Base-by-base conservation (phyloP, 2,797 vertebrate genomes). In the Decapterus maruadsi region DNA sequence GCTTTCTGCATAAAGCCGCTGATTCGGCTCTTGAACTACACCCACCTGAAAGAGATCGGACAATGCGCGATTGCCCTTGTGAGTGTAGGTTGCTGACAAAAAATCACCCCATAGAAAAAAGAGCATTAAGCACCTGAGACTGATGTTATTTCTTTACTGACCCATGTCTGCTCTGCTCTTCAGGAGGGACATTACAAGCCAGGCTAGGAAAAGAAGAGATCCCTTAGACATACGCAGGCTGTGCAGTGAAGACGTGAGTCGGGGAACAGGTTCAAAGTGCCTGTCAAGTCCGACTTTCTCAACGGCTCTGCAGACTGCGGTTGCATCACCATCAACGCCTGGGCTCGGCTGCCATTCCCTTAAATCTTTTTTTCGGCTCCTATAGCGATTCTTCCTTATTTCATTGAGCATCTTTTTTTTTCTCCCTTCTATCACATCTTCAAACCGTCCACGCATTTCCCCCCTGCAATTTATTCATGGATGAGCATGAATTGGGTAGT, bases 261-360 rank as follows among this genome's bases (percentile, higher is more conserved):
- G n/a, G n/a, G 46, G 22, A 65, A 29, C 8, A 61, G 38, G 66
- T 67, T 84, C 58, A 83, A 72, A 74, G 77, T 68, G 29, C 40
- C 77, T 57, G 74, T 72, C 59, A 31, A 54, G 22, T 57, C 58
- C 2, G 72, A 73, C 57, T 53, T 46, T 34, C 31, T 80, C 17
- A 42, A 55, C 34, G 74, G 54, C 57, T 64, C 31, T 60, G 58
- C 42, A 59, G 69, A 64, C 38, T 64, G 54, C 61, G 46, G 54
- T 46, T 16, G 2, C 62, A 50, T 6, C 0, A 3, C 20, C 17
- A 45, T 6, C 0, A 2, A 19, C 17, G 19, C 57, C 36, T 60
- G 22, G n/a, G 14, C 36, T 60, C 29, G n/a, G 14, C 11, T 61
- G 29, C 29, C 42, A 16, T 53, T 10, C 50, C 38, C 1, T 26